Percentiles rank a stretch among this genome's conserved stretches.
These are phyloP conservation scores for Tineola bisselliella DNA, from an alignment of 2,888 invertebrate genomes.

Conservation along the genomic window DNA sequence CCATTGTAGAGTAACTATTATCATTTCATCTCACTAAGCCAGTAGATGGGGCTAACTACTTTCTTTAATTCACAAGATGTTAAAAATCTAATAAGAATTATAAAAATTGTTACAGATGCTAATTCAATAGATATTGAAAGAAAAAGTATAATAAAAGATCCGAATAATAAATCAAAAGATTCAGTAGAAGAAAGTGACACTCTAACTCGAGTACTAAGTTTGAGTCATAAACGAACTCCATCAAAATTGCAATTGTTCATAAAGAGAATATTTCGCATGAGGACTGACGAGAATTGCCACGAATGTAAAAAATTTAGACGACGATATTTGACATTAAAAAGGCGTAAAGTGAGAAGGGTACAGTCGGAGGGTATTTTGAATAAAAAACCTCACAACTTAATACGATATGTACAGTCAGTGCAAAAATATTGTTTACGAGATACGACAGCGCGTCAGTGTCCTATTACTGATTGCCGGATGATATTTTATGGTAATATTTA, in stretches of 20 bases:
- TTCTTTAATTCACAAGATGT: no score
- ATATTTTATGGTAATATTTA: conserved; percentile 38
- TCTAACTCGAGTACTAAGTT: no score
- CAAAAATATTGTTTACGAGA: conserved; percentile 45
- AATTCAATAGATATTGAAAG: no score
- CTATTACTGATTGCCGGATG: conserved; percentile 44
- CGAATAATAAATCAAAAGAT: no score
- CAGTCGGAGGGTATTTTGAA: conserved; percentile 38
- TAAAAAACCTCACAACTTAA: conserved; percentile 35
- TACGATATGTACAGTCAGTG: conserved; percentile 40
- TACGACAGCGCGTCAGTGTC: conserved; percentile 46
- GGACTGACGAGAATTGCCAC: conserved; percentile 33
- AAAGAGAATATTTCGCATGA: conserved; percentile 42
- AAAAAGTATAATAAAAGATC: no score
- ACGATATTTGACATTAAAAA: conserved; percentile 35
- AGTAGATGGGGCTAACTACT: no score
- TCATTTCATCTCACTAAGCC: no score
- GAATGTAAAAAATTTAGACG: conserved; percentile 17
- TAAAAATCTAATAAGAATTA: no score
- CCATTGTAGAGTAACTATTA: no score
- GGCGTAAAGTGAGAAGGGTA: conserved; percentile 36
- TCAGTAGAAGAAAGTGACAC: no score
- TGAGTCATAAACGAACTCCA: conserved; percentile 21
- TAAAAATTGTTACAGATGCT: no score
- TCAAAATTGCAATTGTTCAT: conserved; percentile 49